These are phyloP conservation scores for Schizotus pectinicornis DNA, from an alignment of 2,888 invertebrate genomes.

Conservation along the genomic window DNA sequence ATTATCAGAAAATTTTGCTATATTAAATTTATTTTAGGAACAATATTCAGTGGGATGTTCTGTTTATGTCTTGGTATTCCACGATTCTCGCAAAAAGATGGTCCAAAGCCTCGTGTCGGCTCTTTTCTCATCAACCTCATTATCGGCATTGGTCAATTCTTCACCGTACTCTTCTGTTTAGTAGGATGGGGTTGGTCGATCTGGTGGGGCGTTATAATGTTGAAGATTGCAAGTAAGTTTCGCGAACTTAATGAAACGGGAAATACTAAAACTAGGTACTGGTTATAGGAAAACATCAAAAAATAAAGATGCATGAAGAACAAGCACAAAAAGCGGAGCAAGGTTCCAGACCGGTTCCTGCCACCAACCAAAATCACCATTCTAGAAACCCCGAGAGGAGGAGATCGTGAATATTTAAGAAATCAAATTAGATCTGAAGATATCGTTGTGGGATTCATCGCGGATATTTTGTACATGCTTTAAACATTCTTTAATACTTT, in stretches of 20 bases:
- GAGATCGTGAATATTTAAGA: conserved; percentile 52
- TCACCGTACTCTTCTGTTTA: conserved; percentile 92
- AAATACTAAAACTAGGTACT: conserved; percentile 6
- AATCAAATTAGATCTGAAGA: conserved; percentile 13
- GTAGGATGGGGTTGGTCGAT: conserved; percentile 99
- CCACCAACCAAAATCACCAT: conserved; percentile 45
- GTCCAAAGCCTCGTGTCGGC: conserved; percentile 76
- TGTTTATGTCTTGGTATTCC: conserved; percentile 90
- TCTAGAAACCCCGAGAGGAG: conserved; percentile 52
- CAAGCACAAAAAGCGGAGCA: conserved; percentile 56
- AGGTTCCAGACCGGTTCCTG: conserved; percentile 56
- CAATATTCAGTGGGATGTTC: conserved; percentile 86
- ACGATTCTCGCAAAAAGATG: conserved; percentile 82
- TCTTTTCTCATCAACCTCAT: conserved; percentile 84
- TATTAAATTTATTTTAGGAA: conserved; percentile 69
- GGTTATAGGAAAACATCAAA: conserved; percentile 69
- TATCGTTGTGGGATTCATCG: conserved; percentile 25
- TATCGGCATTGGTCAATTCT: conserved; percentile 87
- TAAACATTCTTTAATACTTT: conserved; percentile 14
- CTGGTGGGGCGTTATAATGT: conserved; percentile 96
- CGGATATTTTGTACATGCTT: conserved; percentile 35
- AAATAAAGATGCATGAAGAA: conserved; percentile 65
- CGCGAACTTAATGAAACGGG: not conserved
- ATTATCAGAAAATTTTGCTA: conserved; percentile 4
- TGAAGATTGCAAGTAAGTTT: conserved; percentile 85